Conservation (phyloP, 2,113 vertebrate genomes). For the Tachysurus vachellii region DNA sequence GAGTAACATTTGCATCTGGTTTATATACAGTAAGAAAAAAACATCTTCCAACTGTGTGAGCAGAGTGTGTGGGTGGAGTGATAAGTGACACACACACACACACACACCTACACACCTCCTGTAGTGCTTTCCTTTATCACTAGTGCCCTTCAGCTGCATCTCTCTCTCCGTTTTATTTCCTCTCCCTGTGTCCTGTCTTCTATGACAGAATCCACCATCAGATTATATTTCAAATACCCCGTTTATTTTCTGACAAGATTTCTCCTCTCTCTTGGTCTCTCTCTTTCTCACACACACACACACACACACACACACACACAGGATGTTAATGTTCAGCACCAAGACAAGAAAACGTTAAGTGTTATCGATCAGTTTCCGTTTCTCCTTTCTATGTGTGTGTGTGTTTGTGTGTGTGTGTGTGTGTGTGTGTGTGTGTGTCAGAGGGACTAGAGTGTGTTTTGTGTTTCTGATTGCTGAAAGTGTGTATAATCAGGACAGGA, state of each 20-base stretch:
- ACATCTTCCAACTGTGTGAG: conserved; percentile 11
- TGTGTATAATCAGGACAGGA: conserved; percentile 9
- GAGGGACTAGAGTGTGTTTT: neutral
- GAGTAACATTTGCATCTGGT: neutral
- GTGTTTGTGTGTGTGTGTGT: neutral
- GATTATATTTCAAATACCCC: conserved; percentile 3
- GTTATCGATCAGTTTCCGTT: conserved; percentile 8
- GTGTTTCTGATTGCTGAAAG: neutral
- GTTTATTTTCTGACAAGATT: neutral
- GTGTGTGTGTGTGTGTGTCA: conserved; percentile 10
- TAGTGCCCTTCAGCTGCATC: conserved; percentile 30
- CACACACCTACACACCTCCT: neutral
- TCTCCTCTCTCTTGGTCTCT: neutral
- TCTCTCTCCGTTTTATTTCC: conserved; percentile 1
- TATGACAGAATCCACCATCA: conserved; percentile 1
- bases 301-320: neutral
- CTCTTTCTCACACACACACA: neutral
- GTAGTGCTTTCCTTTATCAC: neutral
- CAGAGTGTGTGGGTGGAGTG: neutral
- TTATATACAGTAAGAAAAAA: conserved; percentile 6
- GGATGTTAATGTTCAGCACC: conserved; percentile 12
- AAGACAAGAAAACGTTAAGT: conserved; percentile 18
- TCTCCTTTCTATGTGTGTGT: neutral
- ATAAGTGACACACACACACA: neutral
- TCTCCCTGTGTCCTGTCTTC: neutral